Evolutionary conservation across 1,140 invertebrate species (phyloP), one percentile per base, ranked within the genome.

Genomic region (Dinoponera quadriceps): DNA sequence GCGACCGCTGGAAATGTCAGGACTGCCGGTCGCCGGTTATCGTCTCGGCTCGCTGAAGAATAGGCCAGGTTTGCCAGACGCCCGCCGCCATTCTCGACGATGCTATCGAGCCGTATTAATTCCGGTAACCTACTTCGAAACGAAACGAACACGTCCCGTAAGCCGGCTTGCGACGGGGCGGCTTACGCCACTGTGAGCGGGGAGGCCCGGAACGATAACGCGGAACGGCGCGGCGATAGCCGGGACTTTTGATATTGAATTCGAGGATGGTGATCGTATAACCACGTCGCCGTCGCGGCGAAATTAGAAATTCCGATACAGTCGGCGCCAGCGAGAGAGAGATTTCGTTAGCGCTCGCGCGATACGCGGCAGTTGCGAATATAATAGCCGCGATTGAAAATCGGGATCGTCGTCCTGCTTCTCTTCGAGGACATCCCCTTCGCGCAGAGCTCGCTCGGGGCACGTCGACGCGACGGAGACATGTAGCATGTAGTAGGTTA

Each of bases 41-140:
- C 75, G 75, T 80, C 75, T 44, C 75, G 75, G 69, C 29, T 4
- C 49, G 74, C 33, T 80, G 75, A 80, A 80, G 75, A 80, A 80
- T 80, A 80, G 33, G 75, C 75, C 75, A 48, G 51, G 65, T 80
- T 80, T 78, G 68, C 75, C 75, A 63, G 63, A 33, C 75, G 49
- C 20, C 68, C 75, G 63, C 44, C 62, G 62, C 48, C n/a, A 33
- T 68, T 66, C 48, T 48, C 62, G 62, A 14, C 72, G 74, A 66
- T 80, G 75, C 29, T 80, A 80, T 80, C 75, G 65, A 80, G 69
- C 69, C 57, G 69, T 74, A 82, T 82, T 82, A 82, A 82, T 82
- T 74, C 59, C 51, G 59, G 60, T 74, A 74, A 74, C 69, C 78
- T 55, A 82, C 69, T 74, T 82, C 68, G 78, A 74, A 71, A 22